Evolutionary conservation across 1,140 invertebrate genomes (phyloP).

Genomic region (Halictus rubicundus): DNA sequence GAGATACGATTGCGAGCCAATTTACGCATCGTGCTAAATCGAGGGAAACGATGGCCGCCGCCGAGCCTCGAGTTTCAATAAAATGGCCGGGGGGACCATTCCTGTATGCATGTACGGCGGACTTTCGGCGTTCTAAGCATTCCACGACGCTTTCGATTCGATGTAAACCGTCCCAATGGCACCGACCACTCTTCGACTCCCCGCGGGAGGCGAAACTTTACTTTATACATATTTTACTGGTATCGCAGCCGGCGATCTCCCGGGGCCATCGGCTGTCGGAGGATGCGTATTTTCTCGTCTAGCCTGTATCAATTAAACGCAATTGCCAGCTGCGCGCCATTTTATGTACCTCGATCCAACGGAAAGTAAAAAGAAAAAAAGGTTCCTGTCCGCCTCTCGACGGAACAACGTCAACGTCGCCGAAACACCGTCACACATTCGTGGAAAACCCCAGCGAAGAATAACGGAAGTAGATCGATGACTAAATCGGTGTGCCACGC

Average conservation of each 20-base stretch:
- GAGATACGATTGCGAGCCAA: background rate
- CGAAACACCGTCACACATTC: too few species aligned
- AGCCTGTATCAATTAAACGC: background rate
- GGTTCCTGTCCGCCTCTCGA: background rate
- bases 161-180: background rate
- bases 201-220: constrained; percentile 19
- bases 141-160: too few species aligned
- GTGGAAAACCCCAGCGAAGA: too few species aligned
- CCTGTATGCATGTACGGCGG: too few species aligned
- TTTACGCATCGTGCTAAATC: too few species aligned
- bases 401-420: too few species aligned
- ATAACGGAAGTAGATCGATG: background rate
- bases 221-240: constrained; percentile 27
- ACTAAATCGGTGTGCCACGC: too few species aligned
- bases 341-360: background rate
- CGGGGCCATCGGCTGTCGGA: background rate
- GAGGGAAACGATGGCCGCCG: too few species aligned
- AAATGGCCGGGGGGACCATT: too few species aligned
- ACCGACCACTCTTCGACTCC: background rate
- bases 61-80: too few species aligned
- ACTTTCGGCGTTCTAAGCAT: too few species aligned
- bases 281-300: constrained; percentile 3
- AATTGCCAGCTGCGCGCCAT: background rate
- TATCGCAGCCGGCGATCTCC: constrained; percentile 36
- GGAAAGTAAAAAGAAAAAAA: background rate